Evolutionary conservation across 2,888 invertebrate genomes (phyloP).

Genomic region (Tortrix viridana): DNA sequence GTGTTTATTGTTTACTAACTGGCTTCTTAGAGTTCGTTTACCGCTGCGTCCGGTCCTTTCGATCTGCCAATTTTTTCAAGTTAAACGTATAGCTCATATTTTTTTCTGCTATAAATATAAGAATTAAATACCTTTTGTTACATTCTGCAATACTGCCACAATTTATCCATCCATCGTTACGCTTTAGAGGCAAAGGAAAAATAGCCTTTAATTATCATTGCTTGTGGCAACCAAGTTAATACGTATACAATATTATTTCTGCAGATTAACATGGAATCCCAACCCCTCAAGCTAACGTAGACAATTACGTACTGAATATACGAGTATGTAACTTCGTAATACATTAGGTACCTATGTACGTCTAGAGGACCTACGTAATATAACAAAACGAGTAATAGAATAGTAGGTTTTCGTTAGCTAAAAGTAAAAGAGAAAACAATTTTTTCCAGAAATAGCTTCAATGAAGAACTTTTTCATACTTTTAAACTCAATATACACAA

Average conservation of each 20-base stretch:
- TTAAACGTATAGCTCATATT: no score
- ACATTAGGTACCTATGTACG: background rate
- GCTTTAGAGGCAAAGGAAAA: no score
- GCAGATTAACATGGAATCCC: no score
- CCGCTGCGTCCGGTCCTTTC: no score
- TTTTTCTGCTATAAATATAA: no score
- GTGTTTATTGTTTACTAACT: conserved; percentile 6
- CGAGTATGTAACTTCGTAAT: conserved; percentile 17
- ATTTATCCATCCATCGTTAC: no score
- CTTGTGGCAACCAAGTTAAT: no score
- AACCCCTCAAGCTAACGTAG: conserved; percentile 4
- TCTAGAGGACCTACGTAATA: conserved; percentile 3
- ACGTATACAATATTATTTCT: no score
- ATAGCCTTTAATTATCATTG: no score
- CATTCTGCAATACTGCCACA: no score
- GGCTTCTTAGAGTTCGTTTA: background rate
- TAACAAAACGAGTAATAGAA: conserved; percentile 17
- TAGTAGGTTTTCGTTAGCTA: conserved; percentile 8
- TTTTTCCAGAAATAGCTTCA: conserved; percentile 7
- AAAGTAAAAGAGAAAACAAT: conserved; percentile 6
- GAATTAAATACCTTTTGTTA: no score
- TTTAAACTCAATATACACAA: conserved; percentile 4
- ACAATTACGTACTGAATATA: background rate
- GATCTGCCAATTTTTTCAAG: no score
- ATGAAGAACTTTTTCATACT: background rate